Conservation (phyloP, 2,797 vertebrate species). For the Jordanella pulchra region DNA sequence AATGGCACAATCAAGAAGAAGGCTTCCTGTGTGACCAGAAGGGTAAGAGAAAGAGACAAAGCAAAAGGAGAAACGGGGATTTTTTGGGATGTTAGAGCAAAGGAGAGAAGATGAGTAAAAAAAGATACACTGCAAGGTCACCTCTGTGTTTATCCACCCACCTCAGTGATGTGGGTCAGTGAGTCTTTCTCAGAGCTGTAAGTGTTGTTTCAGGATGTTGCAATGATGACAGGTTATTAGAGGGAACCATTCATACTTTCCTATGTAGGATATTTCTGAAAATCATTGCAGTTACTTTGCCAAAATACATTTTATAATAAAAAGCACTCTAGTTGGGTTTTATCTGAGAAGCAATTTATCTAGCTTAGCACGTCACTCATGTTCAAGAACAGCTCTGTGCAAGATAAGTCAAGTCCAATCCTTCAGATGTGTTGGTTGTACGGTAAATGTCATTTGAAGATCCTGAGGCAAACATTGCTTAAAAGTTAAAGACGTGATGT, state of each 20-base stretch:
- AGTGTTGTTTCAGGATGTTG: conserved; percentile 65
- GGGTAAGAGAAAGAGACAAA: conserved; percentile 14
- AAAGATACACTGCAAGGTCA: conserved; percentile 52
- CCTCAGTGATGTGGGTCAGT: conserved; percentile 49
- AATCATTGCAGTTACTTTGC: conserved; percentile 20
- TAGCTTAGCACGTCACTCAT: conserved; percentile 22
- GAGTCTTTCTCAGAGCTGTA: conserved; percentile 53
- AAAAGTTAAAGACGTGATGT: conserved; percentile 28
- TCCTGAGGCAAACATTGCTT: conserved; percentile 41
- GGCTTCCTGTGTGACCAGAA: conserved; percentile 16
- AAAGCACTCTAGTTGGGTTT: conserved; percentile 27
- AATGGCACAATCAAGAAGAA: conserved; percentile 34
- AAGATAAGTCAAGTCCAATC: conserved; percentile 31
- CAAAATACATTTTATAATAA: conserved; percentile 43
- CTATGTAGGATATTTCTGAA: conserved; percentile 20
- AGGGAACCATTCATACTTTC: conserved; percentile 31
- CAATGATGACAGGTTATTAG: conserved; percentile 62
- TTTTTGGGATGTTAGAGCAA: conserved; percentile 19
- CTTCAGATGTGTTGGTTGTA: conserved; percentile 23
- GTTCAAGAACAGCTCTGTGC: conserved; percentile 28
- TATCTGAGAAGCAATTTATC: conserved; percentile 58
- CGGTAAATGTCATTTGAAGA: conserved; percentile 31
- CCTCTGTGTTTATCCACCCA: conserved; percentile 65
- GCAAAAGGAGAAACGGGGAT: conserved; percentile 30
- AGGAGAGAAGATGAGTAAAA: conserved; percentile 39